Evolutionary conservation across 2,113 vertebrate genomes (phyloP), one percentile per base, ranked within the genome.

Genomic region (Saimiri boliviensis): DNA sequence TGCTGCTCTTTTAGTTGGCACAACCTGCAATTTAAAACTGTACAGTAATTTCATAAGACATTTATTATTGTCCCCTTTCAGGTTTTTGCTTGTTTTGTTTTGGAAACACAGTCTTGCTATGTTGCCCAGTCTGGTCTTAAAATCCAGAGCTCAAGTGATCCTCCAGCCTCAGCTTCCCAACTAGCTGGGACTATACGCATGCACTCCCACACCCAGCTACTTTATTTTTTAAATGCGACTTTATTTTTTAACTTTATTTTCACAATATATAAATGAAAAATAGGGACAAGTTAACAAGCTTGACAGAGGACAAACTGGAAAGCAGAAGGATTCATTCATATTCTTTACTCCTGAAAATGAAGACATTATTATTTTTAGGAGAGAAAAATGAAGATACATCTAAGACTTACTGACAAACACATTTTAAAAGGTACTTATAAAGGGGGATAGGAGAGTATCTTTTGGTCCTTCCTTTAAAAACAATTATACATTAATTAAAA

Each of bases 391-490:
- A 88, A 86, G 54, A 42, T 37, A 60, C 14, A 71, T 14, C 0
- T 70, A 92, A 86, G 21, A 79, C 49, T 63, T 66, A 89, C 0
- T 73, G 66, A 92, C 23, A 42, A 87, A 76, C 0, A 77, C 79
- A 40, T 49, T 91, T 56, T 93, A 77, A 89, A 86, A 71, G 76
- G 23, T 40, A 89, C 14, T 58, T 93, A 93, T 32, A 27, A 84
- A 97, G 11, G 16, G 35, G 8, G 21, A 71, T 30, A 68, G 19
- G 40, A 16, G 11, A 89, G 42, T 45, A 11, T 89, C 35, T 76
- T 74, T 83, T n/a, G 52, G 73, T 95, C 40, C 47, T 35, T 89
- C 23, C 52, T 95, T 94, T 90, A 92, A 86, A 80, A 91, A 92
- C 60, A 63, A 47, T 40, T 45, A 83, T 27, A 89, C 3, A 49